phyloP scores from a whole-genome alignment of 23 tunicate species.

The Ciona savignyi region DNA sequence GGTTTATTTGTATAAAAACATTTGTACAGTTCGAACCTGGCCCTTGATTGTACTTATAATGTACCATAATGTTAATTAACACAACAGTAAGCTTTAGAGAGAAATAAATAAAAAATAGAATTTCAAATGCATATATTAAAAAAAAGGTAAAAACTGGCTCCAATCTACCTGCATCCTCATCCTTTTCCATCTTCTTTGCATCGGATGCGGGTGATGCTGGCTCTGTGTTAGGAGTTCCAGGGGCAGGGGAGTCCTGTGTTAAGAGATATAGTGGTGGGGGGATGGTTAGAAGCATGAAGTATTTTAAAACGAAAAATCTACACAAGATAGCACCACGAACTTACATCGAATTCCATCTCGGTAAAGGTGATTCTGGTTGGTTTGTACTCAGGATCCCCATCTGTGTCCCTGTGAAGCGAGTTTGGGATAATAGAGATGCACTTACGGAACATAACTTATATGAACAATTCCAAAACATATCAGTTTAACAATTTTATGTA shows the following conservation, averaged over 20 bases:
- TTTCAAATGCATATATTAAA: not conserved
- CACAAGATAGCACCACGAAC: too few species aligned
- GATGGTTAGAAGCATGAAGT: not conserved
- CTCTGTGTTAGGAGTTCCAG: slow-evolving; percentile 79
- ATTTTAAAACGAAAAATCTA: too few species aligned
- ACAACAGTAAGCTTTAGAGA: too few species aligned
- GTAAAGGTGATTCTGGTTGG: slow-evolving; percentile 75
- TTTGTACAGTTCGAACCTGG: too few species aligned
- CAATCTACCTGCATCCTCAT: not conserved
- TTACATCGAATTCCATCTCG: slow-evolving; percentile 77
- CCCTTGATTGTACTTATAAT: too few species aligned
- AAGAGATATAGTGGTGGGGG: not conserved
- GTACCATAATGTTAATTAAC: too few species aligned
- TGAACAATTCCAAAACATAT: not conserved
- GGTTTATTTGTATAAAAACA: too few species aligned
- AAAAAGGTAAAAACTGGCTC: too few species aligned
- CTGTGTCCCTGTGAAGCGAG: slow-evolving; percentile 45
- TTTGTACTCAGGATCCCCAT: slow-evolving; percentile 89
- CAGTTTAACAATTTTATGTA: not conserved
- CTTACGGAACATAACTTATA: too few species aligned
- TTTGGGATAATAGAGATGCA: not conserved
- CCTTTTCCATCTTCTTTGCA: slow-evolving; percentile 33
- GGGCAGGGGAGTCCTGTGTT: slow-evolving; percentile 57
- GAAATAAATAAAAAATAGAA: not conserved
- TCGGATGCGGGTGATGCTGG: slow-evolving; percentile 78